These are phyloP conservation scores for Denticeps clupeoides DNA, from an alignment of 2,797 vertebrate genomes.

Conservation along the genomic window DNA sequence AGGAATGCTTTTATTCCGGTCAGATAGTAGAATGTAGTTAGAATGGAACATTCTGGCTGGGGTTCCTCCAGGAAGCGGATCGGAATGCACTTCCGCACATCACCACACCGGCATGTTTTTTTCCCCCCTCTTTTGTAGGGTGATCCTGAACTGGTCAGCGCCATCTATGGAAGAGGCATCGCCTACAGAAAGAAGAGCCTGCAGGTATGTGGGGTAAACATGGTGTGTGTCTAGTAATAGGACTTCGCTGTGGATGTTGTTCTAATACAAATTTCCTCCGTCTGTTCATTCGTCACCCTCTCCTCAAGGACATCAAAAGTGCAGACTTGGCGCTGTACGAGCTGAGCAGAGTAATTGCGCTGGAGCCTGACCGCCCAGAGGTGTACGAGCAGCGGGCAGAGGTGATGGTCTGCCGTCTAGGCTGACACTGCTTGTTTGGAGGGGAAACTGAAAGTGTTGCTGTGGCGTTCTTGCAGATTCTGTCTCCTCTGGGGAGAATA, in stretches of 20 bases:
- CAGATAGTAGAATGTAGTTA: too few relatives aligned
- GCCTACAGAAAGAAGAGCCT: conserved; percentile 94
- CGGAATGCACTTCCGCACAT: too few relatives aligned
- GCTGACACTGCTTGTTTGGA: not conserved
- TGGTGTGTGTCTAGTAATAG: not conserved
- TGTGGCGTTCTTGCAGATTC: conserved; percentile 61
- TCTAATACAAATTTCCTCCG: not conserved
- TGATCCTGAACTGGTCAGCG: conserved; percentile 88
- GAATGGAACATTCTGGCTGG: too few relatives aligned
- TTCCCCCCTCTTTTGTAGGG: conserved; percentile 50
- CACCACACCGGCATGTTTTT: not conserved
- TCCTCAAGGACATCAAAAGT: conserved; percentile 82
- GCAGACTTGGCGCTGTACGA: conserved; percentile 90
- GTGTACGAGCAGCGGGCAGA: conserved; percentile 93
- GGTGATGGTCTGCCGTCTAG: conserved; percentile 47
- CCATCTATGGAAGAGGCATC: conserved; percentile 92
- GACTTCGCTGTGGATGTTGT: not conserved
- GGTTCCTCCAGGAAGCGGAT: too few relatives aligned
- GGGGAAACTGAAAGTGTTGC: not conserved
- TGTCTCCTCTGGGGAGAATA: conserved; percentile 88
- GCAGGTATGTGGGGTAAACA: conserved; percentile 64
- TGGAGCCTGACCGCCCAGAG: conserved; percentile 84
- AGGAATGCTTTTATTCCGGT: not conserved
- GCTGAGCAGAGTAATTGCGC: conserved; percentile 80
- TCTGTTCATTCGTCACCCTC: conserved; percentile 8